A percentile compares a stretch with the other conserved stretches of the same genome.
Evolutionary conservation across 2,113 vertebrate genomes (phyloP).

Genomic region (Phalacrocorax aristotelis): DNA sequence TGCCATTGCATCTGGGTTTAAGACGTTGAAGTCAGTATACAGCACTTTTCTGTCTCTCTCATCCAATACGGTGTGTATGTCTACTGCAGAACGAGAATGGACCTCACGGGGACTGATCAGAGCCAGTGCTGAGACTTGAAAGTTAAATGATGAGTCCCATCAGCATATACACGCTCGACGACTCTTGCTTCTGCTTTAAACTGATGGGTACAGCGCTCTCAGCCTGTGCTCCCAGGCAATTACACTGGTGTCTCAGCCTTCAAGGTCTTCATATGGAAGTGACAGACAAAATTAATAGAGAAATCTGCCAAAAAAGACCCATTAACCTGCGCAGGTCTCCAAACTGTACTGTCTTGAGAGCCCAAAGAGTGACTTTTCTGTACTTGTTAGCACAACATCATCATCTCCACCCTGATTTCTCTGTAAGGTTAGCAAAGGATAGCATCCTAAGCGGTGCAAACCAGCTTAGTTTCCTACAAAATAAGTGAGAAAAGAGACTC

Average conservation of each 20-base stretch:
- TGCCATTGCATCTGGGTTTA: rapidly evolving
- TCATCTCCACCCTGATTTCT: background rate
- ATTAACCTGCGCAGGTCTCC: background rate
- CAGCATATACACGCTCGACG: rapidly evolving
- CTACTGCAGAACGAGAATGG: background rate
- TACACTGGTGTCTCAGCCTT: background rate
- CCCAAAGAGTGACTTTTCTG: background rate
- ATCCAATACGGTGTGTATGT: rapidly evolving
- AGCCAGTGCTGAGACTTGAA: background rate
- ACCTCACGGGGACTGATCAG: background rate
- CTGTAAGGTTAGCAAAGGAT: rapidly evolving
- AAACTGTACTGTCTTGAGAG: background rate
- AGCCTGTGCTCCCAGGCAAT: background rate
- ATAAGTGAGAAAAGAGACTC: background rate
- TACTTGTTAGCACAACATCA: rapidly evolving
- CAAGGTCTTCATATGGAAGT: rapidly evolving
- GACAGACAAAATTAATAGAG: rapidly evolving
- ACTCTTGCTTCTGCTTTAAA: background rate
- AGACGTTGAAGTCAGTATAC: rapidly evolving
- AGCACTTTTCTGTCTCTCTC: rapidly evolving
- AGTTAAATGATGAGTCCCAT: too few relatives aligned
- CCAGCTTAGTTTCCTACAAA: rapidly evolving
- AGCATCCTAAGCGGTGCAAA: background rate
- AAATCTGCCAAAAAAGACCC: background rate
- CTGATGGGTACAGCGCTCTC: rapidly evolving